Percentiles rank a stretch among this genome's conserved stretches.
Evolutionary conservation across 2,888 invertebrate genomes (phyloP).

Genomic region (Alloplasta piceator): DNA sequence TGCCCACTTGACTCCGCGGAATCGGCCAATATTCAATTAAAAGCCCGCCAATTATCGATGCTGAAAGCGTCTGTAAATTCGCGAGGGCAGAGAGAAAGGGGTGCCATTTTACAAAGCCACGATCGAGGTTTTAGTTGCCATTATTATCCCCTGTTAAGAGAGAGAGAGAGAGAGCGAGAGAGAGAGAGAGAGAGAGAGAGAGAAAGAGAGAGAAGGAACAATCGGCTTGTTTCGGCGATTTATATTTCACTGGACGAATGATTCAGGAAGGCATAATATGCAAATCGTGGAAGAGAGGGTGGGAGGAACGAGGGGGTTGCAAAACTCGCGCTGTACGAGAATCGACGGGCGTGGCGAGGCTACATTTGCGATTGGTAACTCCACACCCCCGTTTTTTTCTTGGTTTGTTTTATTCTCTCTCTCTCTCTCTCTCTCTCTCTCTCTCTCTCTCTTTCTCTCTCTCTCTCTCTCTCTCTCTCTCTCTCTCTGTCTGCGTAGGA

Average conservation of each 20-base stretch:
- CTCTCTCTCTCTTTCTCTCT: background rate
- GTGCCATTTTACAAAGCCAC: background rate
- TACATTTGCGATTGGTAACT: constrained; percentile 75
- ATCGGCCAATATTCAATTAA: constrained; percentile 38
- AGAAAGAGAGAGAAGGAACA: background rate
- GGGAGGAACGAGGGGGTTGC: background rate
- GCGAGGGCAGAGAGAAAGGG: background rate
- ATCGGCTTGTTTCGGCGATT: constrained; percentile 24
- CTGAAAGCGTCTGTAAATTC: background rate
- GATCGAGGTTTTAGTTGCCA: constrained; percentile 2
- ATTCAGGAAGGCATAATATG: background rate
- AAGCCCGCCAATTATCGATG: constrained; percentile 4
- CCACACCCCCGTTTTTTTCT: constrained; percentile 56
- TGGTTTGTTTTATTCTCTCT: background rate
- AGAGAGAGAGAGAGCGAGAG: background rate
- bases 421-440: background rate
- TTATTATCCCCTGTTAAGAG: background rate
- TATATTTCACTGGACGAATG: constrained; percentile 23
- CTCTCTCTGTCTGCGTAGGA: background rate
- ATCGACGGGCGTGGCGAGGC: constrained; percentile 74
- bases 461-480: background rate
- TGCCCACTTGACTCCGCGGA: constrained; percentile 17
- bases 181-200: background rate
- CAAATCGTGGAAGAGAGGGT: background rate
- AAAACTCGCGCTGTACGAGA: constrained; percentile 19